Conservation (phyloP, 2,797 vertebrate species). For the Crenuchus spilurus region DNA sequence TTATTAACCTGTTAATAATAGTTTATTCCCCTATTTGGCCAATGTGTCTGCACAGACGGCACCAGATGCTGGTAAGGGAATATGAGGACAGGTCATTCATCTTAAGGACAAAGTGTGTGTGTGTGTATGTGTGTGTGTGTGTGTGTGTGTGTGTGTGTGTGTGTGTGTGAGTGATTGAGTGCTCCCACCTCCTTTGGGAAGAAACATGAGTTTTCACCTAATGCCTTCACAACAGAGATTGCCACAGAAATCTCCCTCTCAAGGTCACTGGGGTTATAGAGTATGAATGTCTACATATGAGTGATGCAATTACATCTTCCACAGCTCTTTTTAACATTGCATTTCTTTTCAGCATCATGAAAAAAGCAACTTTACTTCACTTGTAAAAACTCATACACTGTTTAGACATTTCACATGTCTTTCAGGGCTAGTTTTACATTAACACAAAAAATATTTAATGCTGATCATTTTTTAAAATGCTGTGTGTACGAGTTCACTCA, state of each 20-base stretch:
- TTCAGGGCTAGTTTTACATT: too few relatives aligned
- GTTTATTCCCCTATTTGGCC: background rate
- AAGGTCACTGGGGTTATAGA: conserved; percentile 21
- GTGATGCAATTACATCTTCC: conserved; percentile 13
- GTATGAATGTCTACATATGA: background rate
- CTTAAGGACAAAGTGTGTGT: conserved; percentile 37
- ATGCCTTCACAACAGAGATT: conserved; percentile 36
- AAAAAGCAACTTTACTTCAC: too few relatives aligned
- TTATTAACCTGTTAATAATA: background rate
- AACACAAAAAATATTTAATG: too few relatives aligned
- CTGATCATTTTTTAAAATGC: too few relatives aligned
- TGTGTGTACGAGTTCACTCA: too few relatives aligned
- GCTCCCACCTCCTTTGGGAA: conserved; percentile 31
- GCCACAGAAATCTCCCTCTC: conserved; percentile 43
- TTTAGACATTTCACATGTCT: too few relatives aligned
- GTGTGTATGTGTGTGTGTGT: conserved; percentile 35
- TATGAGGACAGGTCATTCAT: conserved; percentile 15
- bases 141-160: conserved; percentile 31
- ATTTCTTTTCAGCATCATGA: background rate
- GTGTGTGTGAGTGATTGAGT: conserved; percentile 27
- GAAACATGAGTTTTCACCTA: conserved; percentile 54
- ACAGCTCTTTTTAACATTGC: background rate
- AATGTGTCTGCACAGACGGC: background rate
- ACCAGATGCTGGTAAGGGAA: conserved; percentile 43
- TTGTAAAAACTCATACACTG: too few relatives aligned